Evolutionary conservation across 2,113 vertebrate genomes (phyloP).

Genomic region (Nothocercus nigrocapillus): DNA sequence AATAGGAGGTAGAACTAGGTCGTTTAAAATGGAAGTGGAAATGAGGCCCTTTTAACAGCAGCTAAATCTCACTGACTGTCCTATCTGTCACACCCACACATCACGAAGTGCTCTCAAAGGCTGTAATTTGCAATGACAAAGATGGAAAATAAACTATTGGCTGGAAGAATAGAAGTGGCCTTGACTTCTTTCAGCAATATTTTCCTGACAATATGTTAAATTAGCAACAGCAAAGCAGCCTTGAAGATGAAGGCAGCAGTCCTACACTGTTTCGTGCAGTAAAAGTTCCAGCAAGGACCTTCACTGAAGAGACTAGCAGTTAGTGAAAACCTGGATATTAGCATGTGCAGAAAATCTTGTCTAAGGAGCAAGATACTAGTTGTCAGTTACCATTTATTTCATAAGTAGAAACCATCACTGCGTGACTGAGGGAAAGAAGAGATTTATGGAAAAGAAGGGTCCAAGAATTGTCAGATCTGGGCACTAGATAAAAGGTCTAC

Average conservation of each 20-base stretch:
- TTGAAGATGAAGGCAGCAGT: not conserved
- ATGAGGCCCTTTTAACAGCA: not conserved
- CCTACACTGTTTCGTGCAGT: not conserved
- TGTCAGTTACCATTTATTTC: not conserved
- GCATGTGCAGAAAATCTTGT: not conserved
- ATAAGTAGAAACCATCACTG: not conserved
- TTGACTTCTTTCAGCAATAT: not conserved
- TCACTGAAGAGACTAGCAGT: not conserved
- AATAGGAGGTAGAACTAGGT: not conserved
- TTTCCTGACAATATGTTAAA: not conserved
- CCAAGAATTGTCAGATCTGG: not conserved
- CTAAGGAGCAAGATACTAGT: not conserved
- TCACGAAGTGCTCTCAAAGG: slow-evolving; percentile 7
- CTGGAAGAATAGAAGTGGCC: not conserved
- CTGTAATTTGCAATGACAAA: not conserved
- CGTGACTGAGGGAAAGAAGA: not conserved
- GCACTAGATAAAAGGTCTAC: not conserved
- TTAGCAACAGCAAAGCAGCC: not conserved
- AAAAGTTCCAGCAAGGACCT: not conserved
- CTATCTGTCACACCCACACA: not conserved
- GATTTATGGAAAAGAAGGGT: not conserved
- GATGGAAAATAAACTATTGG: not conserved
- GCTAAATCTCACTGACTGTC: not conserved
- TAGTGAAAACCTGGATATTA: not conserved
- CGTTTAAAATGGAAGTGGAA: not conserved